Conservation (phyloP, 2,888 invertebrate genomes). For the Hipparchia sbordonii region DNA sequence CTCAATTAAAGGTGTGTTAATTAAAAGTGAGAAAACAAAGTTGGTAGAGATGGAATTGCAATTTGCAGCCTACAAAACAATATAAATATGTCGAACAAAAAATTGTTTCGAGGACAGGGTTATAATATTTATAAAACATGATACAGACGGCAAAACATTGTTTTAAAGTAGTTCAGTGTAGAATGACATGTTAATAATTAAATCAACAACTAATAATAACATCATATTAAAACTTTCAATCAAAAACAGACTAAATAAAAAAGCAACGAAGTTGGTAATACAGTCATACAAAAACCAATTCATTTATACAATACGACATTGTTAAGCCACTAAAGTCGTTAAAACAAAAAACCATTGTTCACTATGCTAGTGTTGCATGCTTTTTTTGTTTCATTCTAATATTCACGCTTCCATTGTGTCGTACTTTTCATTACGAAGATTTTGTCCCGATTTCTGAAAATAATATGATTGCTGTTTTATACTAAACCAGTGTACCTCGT, state of each 20-base stretch:
- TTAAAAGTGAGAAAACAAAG: too few species aligned
- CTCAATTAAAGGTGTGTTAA: too few species aligned
- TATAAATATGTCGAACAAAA: too few species aligned
- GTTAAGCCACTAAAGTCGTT: slow-evolving; percentile 1
- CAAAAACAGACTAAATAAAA: background rate
- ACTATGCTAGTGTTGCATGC: slow-evolving; percentile 1
- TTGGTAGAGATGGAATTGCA: too few species aligned
- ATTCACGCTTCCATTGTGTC: slow-evolving; percentile 11
- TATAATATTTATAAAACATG: too few species aligned
- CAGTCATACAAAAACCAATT: slow-evolving; percentile 12
- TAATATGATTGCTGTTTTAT: background rate
- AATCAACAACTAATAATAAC: background rate
- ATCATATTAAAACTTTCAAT: background rate
- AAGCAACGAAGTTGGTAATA: background rate
- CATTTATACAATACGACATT: slow-evolving; percentile 28
- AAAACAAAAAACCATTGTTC: slow-evolving; percentile 28
- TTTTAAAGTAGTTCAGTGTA: too few species aligned
- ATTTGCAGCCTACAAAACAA: too few species aligned
- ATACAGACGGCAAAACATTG: too few species aligned
- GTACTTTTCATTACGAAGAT: slow-evolving; percentile 16
- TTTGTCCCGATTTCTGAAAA: slow-evolving; percentile 9
- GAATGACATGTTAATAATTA: too few species aligned
- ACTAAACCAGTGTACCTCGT: background rate
- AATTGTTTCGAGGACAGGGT: too few species aligned
- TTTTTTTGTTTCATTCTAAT: slow-evolving; percentile 16